These are phyloP conservation scores for Malurus leucopterus DNA, from an alignment of 2,797 vertebrate genomes.

Conservation along the genomic window DNA sequence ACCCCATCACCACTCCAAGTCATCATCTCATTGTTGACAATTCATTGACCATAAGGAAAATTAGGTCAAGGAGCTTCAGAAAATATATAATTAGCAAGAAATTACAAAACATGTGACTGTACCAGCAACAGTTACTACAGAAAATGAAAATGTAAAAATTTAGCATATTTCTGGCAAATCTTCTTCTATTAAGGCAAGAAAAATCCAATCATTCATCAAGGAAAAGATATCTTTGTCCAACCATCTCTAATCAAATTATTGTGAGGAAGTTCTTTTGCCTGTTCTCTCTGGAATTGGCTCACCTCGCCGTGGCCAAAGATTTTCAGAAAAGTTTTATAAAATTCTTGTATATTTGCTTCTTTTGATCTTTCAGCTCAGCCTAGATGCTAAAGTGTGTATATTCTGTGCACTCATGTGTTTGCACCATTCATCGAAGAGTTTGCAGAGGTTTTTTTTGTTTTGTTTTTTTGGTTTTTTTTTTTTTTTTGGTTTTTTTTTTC, in stretches of 20 bases:
- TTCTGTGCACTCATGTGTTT: background rate
- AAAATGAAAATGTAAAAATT: background rate
- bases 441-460: background rate
- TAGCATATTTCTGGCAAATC: background rate
- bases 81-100: background rate
- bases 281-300: background rate
- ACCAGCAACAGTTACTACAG: background rate
- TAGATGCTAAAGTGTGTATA: background rate
- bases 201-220: background rate
- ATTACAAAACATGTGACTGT: background rate
- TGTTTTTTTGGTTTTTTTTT: too few relatives aligned
- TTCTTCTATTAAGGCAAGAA: background rate
- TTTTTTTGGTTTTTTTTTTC: background rate
- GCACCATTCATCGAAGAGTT: background rate
- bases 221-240: background rate
- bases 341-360: background rate
- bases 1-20: background rate
- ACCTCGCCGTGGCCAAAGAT: background rate
- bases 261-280: background rate
- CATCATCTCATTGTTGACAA: background rate
- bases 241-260: background rate
- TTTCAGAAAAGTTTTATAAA: background rate
- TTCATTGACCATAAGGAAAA: background rate
- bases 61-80: background rate
- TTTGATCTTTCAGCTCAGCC: background rate